A percentile compares a stretch with the other conserved stretches of the same genome.
Evolutionary conservation across 2,113 vertebrate species (phyloP).

Genomic region (Bolborhynchus lineola): DNA sequence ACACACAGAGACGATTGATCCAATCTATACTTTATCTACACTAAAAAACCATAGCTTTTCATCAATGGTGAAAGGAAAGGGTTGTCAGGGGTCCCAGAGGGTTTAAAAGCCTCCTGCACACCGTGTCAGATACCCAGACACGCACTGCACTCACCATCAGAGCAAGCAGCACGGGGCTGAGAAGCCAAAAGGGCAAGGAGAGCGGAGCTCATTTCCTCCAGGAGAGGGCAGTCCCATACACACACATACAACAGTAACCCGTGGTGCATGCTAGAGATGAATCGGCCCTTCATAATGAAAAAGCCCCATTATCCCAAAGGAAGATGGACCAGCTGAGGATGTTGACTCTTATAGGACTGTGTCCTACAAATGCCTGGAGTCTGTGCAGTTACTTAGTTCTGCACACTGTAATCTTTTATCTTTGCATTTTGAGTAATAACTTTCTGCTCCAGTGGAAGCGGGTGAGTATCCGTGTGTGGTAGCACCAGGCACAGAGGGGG

Average conservation of each 20-base stretch:
- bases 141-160: neutral
- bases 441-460: neutral
- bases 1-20: neutral
- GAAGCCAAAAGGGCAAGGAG: neutral
- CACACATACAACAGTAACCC: neutral
- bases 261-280: neutral
- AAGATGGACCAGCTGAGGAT: no score
- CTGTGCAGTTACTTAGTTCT: neutral
- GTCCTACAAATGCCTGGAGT: neutral
- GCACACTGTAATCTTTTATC: neutral
- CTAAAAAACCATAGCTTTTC: neutral
- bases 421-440: neutral
- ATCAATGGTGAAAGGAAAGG: neutral
- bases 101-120: neutral
- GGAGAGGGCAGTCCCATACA: slow-evolving; percentile 18
- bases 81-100: neutral
- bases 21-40: neutral
- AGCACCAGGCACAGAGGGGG: accelerated
- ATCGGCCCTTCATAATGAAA: neutral
- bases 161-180: neutral
- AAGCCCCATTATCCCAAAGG: neutral
- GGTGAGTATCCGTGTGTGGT: accelerated
- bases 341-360: neutral
- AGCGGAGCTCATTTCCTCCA: neutral
- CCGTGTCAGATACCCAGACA: accelerated